These are phyloP conservation scores for Drosophila melanica DNA, from an alignment of 1,140 invertebrate genomes.

Conservation along the genomic window DNA sequence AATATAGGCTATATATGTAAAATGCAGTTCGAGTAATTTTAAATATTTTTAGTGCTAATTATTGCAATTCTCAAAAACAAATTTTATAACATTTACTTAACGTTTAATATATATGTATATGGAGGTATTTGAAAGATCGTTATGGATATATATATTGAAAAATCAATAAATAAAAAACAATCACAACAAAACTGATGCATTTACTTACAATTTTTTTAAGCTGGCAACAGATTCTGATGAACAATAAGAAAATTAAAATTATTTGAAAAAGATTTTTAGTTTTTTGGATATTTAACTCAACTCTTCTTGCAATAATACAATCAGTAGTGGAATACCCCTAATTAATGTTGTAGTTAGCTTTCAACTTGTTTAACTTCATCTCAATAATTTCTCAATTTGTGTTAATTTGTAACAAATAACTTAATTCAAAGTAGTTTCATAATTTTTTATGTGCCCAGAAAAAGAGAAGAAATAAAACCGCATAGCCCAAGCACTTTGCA, in stretches of 20 bases:
- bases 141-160: conserved; percentile 61
- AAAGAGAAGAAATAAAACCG: conserved; percentile 1
- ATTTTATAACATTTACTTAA: conserved; percentile 81
- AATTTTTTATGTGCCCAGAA: conserved; percentile 4
- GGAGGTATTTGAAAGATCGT: conserved; percentile 59
- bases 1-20: conserved; percentile 38
- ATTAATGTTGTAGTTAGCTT: too few species aligned
- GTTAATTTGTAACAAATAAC: conserved; percentile 45
- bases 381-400: conserved; percentile 1
- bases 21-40: conserved; percentile 47
- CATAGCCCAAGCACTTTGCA: conserved; percentile 26
- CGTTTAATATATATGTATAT: conserved; percentile 65
- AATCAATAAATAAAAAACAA: conserved; percentile 69
- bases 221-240: too few species aligned
- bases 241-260: too few species aligned
- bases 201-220: not conserved
- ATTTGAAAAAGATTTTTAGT: too few species aligned
- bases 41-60: conserved; percentile 76
- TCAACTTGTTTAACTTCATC: not conserved
- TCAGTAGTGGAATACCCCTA: too few species aligned
- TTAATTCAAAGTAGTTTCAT: conserved; percentile 43
- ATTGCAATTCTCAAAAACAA: conserved; percentile 71
- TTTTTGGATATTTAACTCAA: too few species aligned
- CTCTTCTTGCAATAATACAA: too few species aligned
- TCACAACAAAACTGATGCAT: not conserved